Evolutionary conservation across 2,113 vertebrate genomes (phyloP), one percentile per base, ranked within the genome.

Genomic region (Delphinus delphis): DNA sequence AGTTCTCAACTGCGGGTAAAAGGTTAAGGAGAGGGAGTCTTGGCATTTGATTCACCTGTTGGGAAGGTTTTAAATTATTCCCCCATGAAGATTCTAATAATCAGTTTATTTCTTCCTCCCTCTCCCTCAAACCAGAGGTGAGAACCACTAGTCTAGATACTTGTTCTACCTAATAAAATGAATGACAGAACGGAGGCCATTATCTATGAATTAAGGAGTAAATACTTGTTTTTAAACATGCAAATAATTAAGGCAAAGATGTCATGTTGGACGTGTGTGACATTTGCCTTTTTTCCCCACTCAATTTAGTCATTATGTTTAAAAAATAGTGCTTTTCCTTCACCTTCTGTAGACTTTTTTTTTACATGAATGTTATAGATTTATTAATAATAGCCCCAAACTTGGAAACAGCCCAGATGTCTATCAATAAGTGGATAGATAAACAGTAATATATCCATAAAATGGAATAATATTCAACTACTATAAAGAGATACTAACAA

Each of bases 241-340:
- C 9, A 85, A 65, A 82, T 65, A 93, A 79, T 74, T 88, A 90
- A 62, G n/a, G 15, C 26, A 80, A 87, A 84, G 15, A 82, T 55
- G n/a, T 73, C 58, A 28, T n/a, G 1, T 38, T 92, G 53, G 33
- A 23, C 41, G 12, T 67, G 38, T 47, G 21, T 31, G n/a, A 23
- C 82, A 53, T 86, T 92, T 92, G 38, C 10, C n/a, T 95, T 89
- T 44, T 60, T 55, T 2, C 41, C 71, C 71, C 8, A 77, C 31
- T 94, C 20, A 83, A 9, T 44, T 83, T 74, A 47, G 31, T 80
- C 55, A 68, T 41, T 84, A 68, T 60, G 14, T 67, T 88, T 11
- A 47, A 81, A 90, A 74, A 80, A 47, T 5, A 77, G 21, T 81
- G 31, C 17, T 82, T 87, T 88, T 31, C 23, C 14, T 95, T 96